A percentile compares a stretch with the other conserved stretches of the same genome.
phyloP scores from a whole-genome alignment of 2,888 invertebrate genomes.

The Napeogenes inachia region DNA sequence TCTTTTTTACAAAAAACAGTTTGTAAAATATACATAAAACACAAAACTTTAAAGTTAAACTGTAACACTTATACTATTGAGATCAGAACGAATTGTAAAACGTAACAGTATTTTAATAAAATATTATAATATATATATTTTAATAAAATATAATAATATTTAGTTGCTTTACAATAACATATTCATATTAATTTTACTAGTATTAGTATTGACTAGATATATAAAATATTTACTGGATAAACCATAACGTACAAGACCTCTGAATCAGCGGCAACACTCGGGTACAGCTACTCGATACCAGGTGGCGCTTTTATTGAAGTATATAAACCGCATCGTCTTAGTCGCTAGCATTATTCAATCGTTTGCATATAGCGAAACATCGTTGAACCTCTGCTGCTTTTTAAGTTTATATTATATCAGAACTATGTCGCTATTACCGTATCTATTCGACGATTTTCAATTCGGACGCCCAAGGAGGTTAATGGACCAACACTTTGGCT shows the following conservation, averaged over 20 bases:
- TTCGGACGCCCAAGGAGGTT: constrained; percentile 49
- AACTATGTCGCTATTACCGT: constrained; percentile 53
- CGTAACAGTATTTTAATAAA: too few relatives aligned
- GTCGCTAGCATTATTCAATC: constrained; percentile 29
- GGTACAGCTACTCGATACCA: constrained; percentile 48
- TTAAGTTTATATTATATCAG: background rate
- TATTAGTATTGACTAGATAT: background rate
- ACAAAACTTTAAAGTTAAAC: too few relatives aligned
- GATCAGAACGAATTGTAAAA: too few relatives aligned
- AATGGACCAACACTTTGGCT: constrained; percentile 74
- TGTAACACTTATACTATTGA: too few relatives aligned
- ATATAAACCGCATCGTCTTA: constrained; percentile 38
- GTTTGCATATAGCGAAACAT: constrained; percentile 30
- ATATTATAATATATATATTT: too few relatives aligned
- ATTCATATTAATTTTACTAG: background rate
- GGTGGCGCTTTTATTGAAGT: constrained; percentile 43
- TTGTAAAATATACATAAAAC: too few relatives aligned
- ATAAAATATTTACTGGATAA: constrained; percentile 15
- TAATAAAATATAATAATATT: too few relatives aligned
- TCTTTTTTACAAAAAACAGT: too few relatives aligned
- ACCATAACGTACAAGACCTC: constrained; percentile 26
- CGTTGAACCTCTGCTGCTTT: too few relatives aligned
- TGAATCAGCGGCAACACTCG: constrained; percentile 35
- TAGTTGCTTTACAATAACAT: background rate
- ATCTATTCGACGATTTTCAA: constrained; percentile 43